Evolutionary conservation across 2,888 invertebrate species (phyloP).

Genomic region (Pilophorus perplexus): DNA sequence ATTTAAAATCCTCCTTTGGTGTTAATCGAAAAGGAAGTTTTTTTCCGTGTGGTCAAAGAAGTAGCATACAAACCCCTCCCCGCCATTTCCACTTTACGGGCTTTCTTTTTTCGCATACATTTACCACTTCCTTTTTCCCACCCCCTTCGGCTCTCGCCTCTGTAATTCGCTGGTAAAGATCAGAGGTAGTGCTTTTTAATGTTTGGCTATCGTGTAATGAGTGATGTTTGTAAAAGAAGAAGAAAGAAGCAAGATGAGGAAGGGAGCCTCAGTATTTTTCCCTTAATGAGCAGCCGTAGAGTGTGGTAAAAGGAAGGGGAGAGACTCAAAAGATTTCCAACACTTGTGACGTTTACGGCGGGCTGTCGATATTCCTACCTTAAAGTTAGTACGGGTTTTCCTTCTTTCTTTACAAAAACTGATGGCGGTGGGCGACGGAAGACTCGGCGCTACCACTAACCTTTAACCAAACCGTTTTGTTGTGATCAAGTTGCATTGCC

Average conservation of each 20-base stretch:
- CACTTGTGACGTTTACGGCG: conserved; percentile 23
- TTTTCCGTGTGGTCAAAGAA: conserved; percentile 36
- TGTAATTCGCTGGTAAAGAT: conserved; percentile 33
- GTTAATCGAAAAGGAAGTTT: conserved; percentile 35
- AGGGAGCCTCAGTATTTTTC: conserved; percentile 21
- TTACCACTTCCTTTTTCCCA: background rate
- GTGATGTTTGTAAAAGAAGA: conserved; percentile 11
- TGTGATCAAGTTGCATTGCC: too few species aligned
- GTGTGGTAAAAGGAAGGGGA: background rate
- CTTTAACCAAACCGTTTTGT: too few species aligned
- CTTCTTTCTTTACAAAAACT: background rate
- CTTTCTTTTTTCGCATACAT: conserved; percentile 11
- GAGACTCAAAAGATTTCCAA: conserved; percentile 17
- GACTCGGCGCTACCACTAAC: too few species aligned
- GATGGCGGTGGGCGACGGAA: too few species aligned
- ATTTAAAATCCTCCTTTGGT: conserved; percentile 35
- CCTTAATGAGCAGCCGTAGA: conserved; percentile 22
- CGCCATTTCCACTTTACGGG: too few species aligned
- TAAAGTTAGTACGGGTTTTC: background rate
- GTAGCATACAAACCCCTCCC: conserved; percentile 6
- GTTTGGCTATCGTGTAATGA: conserved; percentile 42
- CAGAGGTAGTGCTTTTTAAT: conserved; percentile 40
- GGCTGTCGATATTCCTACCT: conserved; percentile 26
- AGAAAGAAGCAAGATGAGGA: background rate
- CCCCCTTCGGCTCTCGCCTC: conserved; percentile 15